These are phyloP conservation scores for Cosmia pyralina DNA, from an alignment of 2,888 invertebrate species.

Conservation along the genomic window DNA sequence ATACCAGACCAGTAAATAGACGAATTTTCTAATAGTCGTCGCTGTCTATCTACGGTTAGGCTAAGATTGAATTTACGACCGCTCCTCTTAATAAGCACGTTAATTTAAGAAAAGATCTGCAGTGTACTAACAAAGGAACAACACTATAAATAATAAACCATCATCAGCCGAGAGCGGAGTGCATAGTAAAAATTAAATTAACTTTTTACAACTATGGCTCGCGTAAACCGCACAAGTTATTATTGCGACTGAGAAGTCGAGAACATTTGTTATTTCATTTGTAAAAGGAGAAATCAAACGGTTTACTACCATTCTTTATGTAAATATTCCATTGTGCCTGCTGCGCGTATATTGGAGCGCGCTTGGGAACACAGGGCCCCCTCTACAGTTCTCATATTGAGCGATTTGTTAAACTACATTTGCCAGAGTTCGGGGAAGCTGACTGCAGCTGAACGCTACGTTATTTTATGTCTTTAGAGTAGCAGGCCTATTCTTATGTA, in stretches of 20 bases:
- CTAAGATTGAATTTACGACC: conserved; percentile 14
- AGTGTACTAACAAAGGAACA: conserved; percentile 43
- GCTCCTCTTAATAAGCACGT: conserved; percentile 31
- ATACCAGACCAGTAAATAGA: neutral
- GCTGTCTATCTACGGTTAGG: neutral
- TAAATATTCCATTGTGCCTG: conserved; percentile 75
- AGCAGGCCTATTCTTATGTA: conserved; percentile 38
- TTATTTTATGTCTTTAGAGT: conserved; percentile 32
- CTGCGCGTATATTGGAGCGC: conserved; percentile 55
- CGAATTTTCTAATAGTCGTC: neutral
- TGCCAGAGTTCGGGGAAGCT: conserved; percentile 12
- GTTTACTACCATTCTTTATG: conserved; percentile 74
- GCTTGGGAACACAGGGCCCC: conserved; percentile 56
- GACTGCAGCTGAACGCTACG: conserved; percentile 19
- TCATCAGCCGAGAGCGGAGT: conserved; percentile 45
- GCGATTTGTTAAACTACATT: conserved; percentile 59
- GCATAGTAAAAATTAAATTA: conserved; percentile 69
- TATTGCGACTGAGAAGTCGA: conserved; percentile 65
- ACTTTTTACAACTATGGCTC: conserved; percentile 63
- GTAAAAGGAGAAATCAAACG: conserved; percentile 72
- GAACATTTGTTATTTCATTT: conserved; percentile 74
- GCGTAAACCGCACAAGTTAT: conserved; percentile 68
- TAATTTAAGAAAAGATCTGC: conserved; percentile 36
- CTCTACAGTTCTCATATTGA: conserved; percentile 43
- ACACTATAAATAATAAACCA: conserved; percentile 56